A percentile compares a stretch with the other conserved stretches of the same genome.
phyloP scores from a whole-genome alignment of 2,113 vertebrate species.

The Phoenicopterus ruber region DNA sequence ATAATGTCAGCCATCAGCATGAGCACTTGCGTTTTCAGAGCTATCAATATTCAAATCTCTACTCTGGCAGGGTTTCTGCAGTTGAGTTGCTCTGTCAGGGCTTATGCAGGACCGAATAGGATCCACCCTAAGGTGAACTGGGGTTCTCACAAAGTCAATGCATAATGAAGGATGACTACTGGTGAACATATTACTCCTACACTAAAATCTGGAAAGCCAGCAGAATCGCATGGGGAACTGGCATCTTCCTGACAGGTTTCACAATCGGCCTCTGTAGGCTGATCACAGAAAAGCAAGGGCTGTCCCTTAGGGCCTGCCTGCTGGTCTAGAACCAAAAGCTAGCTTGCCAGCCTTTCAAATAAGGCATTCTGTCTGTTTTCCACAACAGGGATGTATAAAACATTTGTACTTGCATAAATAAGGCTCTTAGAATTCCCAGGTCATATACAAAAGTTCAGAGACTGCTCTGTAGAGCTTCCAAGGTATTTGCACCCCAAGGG shows the following conservation, averaged over 20 bases:
- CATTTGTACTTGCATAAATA: not conserved
- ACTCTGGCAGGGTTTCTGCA: not conserved
- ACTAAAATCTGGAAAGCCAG: constrained; percentile 32
- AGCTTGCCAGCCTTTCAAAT: not conserved
- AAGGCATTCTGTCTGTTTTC: not conserved
- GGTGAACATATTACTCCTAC: constrained; percentile 30
- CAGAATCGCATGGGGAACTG: not conserved
- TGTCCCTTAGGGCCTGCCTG: constrained; percentile 6
- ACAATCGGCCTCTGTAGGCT: not conserved
- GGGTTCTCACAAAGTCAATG: constrained; percentile 6
- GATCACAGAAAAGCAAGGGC: constrained; percentile 13
- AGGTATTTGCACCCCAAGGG: not conserved
- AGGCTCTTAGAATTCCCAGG: not conserved
- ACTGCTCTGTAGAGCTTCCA: not conserved
- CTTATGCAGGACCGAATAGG: not conserved
- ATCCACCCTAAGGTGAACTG: constrained; percentile 28
- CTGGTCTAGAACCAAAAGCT: constrained; percentile 26
- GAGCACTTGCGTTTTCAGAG: not conserved
- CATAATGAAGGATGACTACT: constrained; percentile 42
- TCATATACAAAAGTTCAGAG: not conserved
- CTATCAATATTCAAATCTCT: constrained; percentile 9
- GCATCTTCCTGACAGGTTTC: constrained; percentile 50
- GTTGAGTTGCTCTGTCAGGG: not conserved
- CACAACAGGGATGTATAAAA: not conserved
- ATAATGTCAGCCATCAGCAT: not conserved